Percentiles rank a stretch among this genome's conserved stretches.
phyloP scores from a whole-genome alignment of 2,797 vertebrate species.

The Catamblyrhynchus diadema region DNA sequence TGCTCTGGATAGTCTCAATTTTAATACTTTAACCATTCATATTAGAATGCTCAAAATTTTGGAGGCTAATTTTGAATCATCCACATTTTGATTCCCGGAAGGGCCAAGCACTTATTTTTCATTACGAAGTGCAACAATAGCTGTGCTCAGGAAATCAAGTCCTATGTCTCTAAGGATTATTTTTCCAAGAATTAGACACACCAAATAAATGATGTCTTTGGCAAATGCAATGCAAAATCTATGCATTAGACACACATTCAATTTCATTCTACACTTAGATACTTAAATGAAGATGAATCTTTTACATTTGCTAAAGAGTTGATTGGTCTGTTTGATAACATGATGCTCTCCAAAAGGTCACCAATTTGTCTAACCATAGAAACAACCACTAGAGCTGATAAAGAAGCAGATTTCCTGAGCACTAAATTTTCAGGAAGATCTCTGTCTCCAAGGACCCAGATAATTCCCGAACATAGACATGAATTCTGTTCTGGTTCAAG shows the following conservation, averaged over 20 bases:
- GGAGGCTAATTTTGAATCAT: neutral
- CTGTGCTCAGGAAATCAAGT: constrained; percentile 38
- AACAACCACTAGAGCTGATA: constrained; percentile 28
- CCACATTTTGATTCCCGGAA: neutral
- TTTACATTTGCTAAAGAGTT: constrained; percentile 22
- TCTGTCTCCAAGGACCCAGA: constrained; percentile 9
- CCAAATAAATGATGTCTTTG: constrained; percentile 25
- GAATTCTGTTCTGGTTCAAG: constrained; percentile 53
- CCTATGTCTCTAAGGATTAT: constrained; percentile 17
- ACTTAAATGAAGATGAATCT: constrained; percentile 51
- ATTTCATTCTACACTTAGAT: constrained; percentile 40
- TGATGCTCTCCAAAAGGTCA: constrained; percentile 42
- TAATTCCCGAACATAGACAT: constrained; percentile 26
- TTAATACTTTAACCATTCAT: neutral
- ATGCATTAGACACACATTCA: constrained; percentile 33
- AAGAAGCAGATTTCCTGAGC: constrained; percentile 1
- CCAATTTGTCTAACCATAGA: constrained; percentile 40
- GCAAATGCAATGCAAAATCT: constrained; percentile 31
- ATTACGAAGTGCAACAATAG: constrained; percentile 19
- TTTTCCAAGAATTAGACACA: constrained; percentile 45
- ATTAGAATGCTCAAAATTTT: neutral
- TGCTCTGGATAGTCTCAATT: neutral
- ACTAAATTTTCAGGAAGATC: constrained; percentile 48
- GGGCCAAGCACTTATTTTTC: constrained; percentile 36
- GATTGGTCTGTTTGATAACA: constrained; percentile 56